Evolutionary conservation across 2,888 invertebrate species (phyloP).

Genomic region (Apocheima hispidaria): DNA sequence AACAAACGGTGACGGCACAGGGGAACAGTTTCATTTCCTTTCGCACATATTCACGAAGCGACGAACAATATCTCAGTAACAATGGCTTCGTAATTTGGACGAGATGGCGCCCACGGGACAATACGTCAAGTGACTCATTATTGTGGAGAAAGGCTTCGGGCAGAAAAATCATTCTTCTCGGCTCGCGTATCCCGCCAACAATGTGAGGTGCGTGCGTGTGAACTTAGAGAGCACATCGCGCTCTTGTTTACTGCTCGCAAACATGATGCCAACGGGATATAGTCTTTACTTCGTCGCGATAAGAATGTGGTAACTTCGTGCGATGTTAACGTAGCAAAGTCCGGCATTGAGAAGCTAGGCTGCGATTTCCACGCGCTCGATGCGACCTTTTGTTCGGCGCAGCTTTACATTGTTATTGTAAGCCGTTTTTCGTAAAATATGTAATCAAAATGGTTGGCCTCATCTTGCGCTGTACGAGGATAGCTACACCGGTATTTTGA

Average conservation of each 20-base stretch:
- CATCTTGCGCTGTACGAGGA: slow-evolving; percentile 35
- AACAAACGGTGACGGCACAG: slow-evolving; percentile 66
- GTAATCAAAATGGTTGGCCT: slow-evolving; percentile 42
- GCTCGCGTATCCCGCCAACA: slow-evolving; percentile 58
- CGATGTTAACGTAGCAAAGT: slow-evolving; percentile 33
- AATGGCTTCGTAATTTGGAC: slow-evolving; percentile 81
- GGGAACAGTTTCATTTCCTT: slow-evolving; percentile 80
- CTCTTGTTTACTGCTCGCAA: slow-evolving; percentile 12
- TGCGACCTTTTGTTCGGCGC: slow-evolving; percentile 52
- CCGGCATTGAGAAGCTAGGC: slow-evolving; percentile 37
- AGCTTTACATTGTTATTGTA: slow-evolving; percentile 48
- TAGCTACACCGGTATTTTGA: slow-evolving; percentile 31
- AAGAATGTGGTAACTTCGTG: background rate
- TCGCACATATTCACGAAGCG: slow-evolving; percentile 77
- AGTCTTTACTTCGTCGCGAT: slow-evolving; percentile 8
- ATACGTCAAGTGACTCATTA: slow-evolving; percentile 83
- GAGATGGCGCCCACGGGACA: slow-evolving; percentile 76
- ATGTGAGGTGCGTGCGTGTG: slow-evolving; percentile 66
- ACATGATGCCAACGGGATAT: background rate
- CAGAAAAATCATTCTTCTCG: slow-evolving; percentile 71
- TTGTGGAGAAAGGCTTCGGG: slow-evolving; percentile 74
- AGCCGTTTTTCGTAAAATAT: slow-evolving; percentile 47
- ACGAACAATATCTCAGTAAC: slow-evolving; percentile 81
- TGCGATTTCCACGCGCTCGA: slow-evolving; percentile 46
- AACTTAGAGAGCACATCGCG: slow-evolving; percentile 48